Base-by-base conservation (phyloP, 2,113 vertebrate genomes). In the Aegotheles bennettii region DNA sequence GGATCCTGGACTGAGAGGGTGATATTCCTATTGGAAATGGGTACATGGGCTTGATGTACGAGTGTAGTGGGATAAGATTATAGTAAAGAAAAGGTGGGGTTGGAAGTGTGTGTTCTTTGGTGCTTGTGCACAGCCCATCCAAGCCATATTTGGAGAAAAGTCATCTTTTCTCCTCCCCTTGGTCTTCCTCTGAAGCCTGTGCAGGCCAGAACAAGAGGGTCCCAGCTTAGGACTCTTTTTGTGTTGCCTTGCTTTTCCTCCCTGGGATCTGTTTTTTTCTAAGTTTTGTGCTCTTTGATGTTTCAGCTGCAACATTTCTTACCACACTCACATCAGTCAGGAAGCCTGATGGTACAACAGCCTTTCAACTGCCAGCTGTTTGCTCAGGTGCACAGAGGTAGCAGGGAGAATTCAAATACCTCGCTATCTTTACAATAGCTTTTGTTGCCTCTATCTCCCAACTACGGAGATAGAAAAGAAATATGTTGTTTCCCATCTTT, bases 321-420 rank as follows among this genome's bases (percentile, higher is more conserved):
- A 90, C 91, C 76, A 63, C 1, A 5, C 45, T 50, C 10, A 0
- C 53, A 82, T 91, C 79, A 91, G 47, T n/a, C 77, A 96, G 95
- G 90, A 95, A 94, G 81, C 57, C 73, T 67, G 61, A 80, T 3
- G 5, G 56, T n/a, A 14, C 70, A 68, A 68, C 87, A 87, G 57
- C 76, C 86, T 94, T 95, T 95, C 93, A 91, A 69, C 78, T 7
- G 1, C 43, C 0, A 0, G 7, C 60, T 97, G 89, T 96, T 96
- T 97, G 95, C 93, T 95, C 96, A 97, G 96, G 92, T 97, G 95
- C 77, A 75, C 43, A 60, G 83, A 88, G 73, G 80, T 56, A 83
- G 75, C 29, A 45, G 76, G 12, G 53, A 87, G 60, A 86, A 90
- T 89, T 94, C 63, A 87, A 90, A 95, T 79, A 25, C 36, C 60